Evolutionary conservation across 2,113 vertebrate species (phyloP), one percentile per base, ranked within the genome.

Genomic region (Hucho hucho): DNA sequence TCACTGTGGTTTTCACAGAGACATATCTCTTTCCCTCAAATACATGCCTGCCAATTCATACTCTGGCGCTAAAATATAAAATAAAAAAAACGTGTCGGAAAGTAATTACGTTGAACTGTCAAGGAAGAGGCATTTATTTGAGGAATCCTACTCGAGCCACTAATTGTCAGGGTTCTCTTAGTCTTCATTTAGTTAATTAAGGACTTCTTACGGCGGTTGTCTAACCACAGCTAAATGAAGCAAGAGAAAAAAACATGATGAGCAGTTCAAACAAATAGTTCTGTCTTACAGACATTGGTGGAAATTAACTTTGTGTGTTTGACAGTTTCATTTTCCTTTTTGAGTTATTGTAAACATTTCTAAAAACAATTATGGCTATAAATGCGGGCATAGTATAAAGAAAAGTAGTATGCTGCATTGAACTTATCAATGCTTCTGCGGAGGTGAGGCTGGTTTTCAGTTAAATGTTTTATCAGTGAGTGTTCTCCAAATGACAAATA

Each of bases 11-110:
- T 95, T 95, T 84, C 84, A 94, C 91, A 90, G 93, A 90, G 90
- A 93, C 94, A 90, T 93, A 95, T 95, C 94, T 94, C 92, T 93
- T 84, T 86, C 75, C 91, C 94, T 94, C 92, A 93, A 95, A 95
- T 92, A 93, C 93, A 92, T 85, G 83, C 81, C 91, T 92, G 77
- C 84, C 82, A 89, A 87, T 88, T 90, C 90, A 87, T 79, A 81
- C 89, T 93, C 87, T 87, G 90, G 81, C 84, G 81, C 87, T 86
- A 84, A 16, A 20, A 20, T 28, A 32, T 1, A 4, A 2, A 3
- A 13, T 22, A 3, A 2, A 3, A 32, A 3, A 20, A 90, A 91
- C 86, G 83, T 76, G 81, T 83, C 85, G 82, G 81, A 88, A 87
- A 84, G 80, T 87, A 88, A 91, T 90, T 89, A 91, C 56, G 83